phyloP scores from a whole-genome alignment of 2,888 invertebrate species.

The Mactromeris polynyma region DNA sequence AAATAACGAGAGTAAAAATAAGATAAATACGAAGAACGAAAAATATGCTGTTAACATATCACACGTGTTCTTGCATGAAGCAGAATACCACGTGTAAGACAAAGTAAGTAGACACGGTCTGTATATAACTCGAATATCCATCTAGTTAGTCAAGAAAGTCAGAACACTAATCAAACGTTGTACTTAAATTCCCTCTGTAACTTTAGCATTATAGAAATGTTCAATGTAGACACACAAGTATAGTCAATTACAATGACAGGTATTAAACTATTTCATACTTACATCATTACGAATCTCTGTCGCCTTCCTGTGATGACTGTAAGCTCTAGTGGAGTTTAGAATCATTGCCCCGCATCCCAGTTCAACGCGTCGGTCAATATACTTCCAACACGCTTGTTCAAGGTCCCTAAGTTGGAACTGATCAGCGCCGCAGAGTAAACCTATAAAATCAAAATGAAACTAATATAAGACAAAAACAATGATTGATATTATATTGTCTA shows the following conservation, averaged over 20 bases:
- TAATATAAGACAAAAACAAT: no score
- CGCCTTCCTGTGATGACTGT: constrained; percentile 42
- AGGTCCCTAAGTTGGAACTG: constrained; percentile 68
- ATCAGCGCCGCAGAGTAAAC: constrained; percentile 67
- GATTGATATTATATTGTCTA: no score
- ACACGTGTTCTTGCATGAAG: neutral
- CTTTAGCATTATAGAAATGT: no score
- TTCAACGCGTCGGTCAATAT: constrained; percentile 49
- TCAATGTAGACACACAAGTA: no score
- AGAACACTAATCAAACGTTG: no score
- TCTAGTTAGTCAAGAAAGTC: no score
- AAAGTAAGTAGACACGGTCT: neutral
- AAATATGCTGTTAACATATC: neutral
- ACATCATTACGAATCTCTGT: constrained; percentile 42
- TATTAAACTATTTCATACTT: neutral
- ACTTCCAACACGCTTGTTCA: constrained; percentile 62
- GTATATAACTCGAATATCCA: no score
- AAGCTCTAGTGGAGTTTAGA: constrained; percentile 35
- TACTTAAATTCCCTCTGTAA: no score
- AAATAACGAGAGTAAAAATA: neutral
- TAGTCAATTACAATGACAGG: no score
- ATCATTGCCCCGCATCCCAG: constrained; percentile 36
- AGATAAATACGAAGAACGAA: neutral
- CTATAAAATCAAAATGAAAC: constrained; percentile 1
- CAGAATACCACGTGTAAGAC: neutral